Conservation (phyloP, 2,113 vertebrate genomes). For the Daboia siamensis region DNA sequence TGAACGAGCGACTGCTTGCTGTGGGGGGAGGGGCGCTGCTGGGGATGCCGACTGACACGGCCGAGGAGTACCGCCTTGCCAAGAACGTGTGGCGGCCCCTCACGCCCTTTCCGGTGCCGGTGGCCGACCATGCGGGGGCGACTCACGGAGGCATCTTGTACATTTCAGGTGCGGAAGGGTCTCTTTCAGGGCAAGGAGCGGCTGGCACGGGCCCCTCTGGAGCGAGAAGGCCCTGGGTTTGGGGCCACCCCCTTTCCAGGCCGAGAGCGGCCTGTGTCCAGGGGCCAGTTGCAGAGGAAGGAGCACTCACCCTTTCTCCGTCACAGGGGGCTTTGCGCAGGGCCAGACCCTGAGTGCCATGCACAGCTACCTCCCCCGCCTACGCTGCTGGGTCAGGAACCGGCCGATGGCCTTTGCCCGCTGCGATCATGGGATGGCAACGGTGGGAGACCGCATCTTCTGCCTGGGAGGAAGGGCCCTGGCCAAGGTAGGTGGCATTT, state of each 20-base stretch:
- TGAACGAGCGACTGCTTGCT: slow-evolving; percentile 29
- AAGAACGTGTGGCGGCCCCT: slow-evolving; percentile 56
- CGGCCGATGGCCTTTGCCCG: slow-evolving; percentile 49
- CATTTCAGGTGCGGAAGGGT: slow-evolving; percentile 44
- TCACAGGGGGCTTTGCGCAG: slow-evolving; percentile 53
- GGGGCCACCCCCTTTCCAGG: not conserved
- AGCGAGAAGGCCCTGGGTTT: not conserved
- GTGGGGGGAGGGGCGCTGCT: slow-evolving; percentile 58
- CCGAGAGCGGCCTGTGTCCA: not conserved
- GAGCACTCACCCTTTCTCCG: not conserved
- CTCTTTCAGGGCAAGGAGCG: not conserved
- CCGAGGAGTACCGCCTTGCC: slow-evolving; percentile 45
- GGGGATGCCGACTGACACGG: slow-evolving; percentile 42
- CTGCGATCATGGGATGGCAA: slow-evolving; percentile 62
- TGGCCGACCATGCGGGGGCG: slow-evolving; percentile 58
- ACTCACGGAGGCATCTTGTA: slow-evolving; percentile 62
- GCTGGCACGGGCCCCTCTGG: too few relatives aligned
- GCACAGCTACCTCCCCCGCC: slow-evolving; percentile 58
- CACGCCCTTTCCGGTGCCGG: slow-evolving; percentile 37
- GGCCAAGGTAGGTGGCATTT: slow-evolving; percentile 49
- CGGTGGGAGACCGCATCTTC: slow-evolving; percentile 53
- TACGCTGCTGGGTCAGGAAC: slow-evolving; percentile 56
- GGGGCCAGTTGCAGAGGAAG: not conserved
- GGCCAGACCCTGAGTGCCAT: slow-evolving; percentile 49
- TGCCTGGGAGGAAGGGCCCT: slow-evolving; percentile 61